A percentile compares a stretch with the other conserved stretches of the same genome.
phyloP scores from a whole-genome alignment of 2,888 invertebrate species.

The Pharmacophagus antenor region DNA sequence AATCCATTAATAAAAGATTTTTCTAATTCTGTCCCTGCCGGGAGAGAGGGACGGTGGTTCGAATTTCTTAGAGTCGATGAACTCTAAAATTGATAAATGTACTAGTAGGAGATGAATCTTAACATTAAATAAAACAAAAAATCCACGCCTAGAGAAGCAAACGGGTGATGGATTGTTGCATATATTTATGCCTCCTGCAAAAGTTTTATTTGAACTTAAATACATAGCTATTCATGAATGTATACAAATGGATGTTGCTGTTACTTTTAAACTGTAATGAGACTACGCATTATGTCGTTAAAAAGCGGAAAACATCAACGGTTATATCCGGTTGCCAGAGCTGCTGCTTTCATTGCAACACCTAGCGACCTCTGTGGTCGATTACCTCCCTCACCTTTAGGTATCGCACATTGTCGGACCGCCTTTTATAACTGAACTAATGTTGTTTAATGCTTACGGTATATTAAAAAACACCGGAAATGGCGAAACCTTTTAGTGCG shows the following conservation, averaged over 20 bases:
- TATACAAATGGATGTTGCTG: conserved; percentile 23
- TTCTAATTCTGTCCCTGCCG: too few species aligned
- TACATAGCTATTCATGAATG: conserved; percentile 5
- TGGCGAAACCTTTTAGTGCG: conserved; percentile 48
- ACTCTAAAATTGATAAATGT: too few species aligned
- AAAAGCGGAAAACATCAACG: conserved; percentile 47
- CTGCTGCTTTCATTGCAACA: conserved; percentile 37
- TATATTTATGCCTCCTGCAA: too few species aligned
- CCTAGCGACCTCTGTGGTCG: conserved; percentile 53
- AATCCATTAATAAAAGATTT: too few species aligned
- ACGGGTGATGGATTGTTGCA: too few species aligned
- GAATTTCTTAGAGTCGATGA: too few species aligned
- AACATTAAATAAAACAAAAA: too few species aligned
- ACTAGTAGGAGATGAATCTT: too few species aligned
- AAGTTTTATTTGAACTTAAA: conserved; percentile 6
- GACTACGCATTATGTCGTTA: conserved; percentile 68
- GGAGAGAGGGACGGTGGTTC: too few species aligned
- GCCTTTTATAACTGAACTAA: conserved; percentile 67
- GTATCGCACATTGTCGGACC: conserved; percentile 61
- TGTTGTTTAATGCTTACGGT: conserved; percentile 61
- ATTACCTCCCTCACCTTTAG: conserved; percentile 36
- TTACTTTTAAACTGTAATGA: conserved; percentile 45
- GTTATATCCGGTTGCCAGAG: conserved; percentile 44
- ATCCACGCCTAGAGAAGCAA: too few species aligned
- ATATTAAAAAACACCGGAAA: conserved; percentile 53